phyloP scores from a whole-genome alignment of 2,797 vertebrate genomes.

The Poeciliopsis paucimaculata region DNA sequence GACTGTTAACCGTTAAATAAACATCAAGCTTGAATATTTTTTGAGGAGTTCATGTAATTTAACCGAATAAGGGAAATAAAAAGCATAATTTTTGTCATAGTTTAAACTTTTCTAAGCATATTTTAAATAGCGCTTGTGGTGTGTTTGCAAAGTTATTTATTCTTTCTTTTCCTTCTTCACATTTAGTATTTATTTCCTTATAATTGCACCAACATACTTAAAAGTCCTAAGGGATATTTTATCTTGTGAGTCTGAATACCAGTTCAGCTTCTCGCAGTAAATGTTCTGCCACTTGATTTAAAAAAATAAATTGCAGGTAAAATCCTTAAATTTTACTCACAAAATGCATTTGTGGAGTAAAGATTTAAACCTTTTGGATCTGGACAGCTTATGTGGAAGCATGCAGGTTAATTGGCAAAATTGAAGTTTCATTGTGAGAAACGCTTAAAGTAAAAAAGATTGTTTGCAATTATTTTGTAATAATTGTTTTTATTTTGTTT shows the following conservation, averaged over 20 bases:
- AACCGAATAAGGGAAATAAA: background rate
- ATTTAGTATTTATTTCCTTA: background rate
- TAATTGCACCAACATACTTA: background rate
- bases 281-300: too few relatives aligned
- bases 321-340: background rate
- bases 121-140: background rate
- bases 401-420: background rate
- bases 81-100: background rate
- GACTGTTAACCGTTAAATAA: conserved; percentile 5
- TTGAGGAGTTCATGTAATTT: background rate
- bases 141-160: background rate
- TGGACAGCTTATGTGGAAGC: background rate
- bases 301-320: background rate
- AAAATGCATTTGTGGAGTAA: background rate
- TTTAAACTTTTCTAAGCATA: background rate
- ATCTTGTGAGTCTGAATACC: background rate
- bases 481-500: background rate
- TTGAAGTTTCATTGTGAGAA: background rate
- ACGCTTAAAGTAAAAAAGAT: background rate
- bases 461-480: background rate
- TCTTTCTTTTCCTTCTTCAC: background rate
- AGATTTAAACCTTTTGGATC: background rate
- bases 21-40: background rate
- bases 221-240: background rate
- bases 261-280: background rate